Evolutionary conservation across 2,113 vertebrate genomes (phyloP).

Genomic region (Bos javanicus): DNA sequence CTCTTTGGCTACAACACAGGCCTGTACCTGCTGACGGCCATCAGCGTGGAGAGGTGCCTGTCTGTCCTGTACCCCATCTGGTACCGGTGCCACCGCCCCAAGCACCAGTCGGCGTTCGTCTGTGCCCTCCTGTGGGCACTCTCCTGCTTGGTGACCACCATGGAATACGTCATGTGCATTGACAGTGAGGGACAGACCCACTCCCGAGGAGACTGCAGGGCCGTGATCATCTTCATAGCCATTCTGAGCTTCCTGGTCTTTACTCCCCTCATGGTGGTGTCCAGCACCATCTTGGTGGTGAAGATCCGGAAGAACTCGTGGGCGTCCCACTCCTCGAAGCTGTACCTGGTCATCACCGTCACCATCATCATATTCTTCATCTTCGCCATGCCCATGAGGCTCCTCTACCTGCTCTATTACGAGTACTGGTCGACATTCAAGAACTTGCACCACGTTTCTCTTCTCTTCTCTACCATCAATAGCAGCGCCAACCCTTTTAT

Average conservation of each 20-base stretch:
- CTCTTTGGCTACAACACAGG: constrained; percentile 68
- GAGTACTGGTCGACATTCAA: constrained; percentile 36
- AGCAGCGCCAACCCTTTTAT: constrained; percentile 69
- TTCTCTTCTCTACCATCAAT: constrained; percentile 59
- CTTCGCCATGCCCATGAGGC: constrained; percentile 60
- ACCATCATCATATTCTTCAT: constrained; percentile 68
- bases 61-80: constrained; percentile 58
- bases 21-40: constrained; percentile 73
- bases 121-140: constrained; percentile 56
- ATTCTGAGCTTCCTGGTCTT: constrained; percentile 64
- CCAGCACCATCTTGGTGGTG: constrained; percentile 56
- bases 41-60: constrained; percentile 65
- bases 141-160: constrained; percentile 50
- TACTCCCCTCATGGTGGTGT: constrained; percentile 56
- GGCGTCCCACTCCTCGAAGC: constrained; percentile 46
- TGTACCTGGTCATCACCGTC: constrained; percentile 63
- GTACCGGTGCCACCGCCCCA: constrained; percentile 68
- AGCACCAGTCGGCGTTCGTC: constrained; percentile 52
- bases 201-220: neutral
- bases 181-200: neutral
- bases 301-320: constrained; percentile 62
- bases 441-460: constrained; percentile 36
- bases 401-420: constrained; percentile 38
- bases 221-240: constrained; percentile 56
- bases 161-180: constrained; percentile 68